Evolutionary conservation across 64 coral and sea anemone species (phyloP), one percentile per base, ranked within the genome.

Genomic region (Montipora cactus): DNA sequence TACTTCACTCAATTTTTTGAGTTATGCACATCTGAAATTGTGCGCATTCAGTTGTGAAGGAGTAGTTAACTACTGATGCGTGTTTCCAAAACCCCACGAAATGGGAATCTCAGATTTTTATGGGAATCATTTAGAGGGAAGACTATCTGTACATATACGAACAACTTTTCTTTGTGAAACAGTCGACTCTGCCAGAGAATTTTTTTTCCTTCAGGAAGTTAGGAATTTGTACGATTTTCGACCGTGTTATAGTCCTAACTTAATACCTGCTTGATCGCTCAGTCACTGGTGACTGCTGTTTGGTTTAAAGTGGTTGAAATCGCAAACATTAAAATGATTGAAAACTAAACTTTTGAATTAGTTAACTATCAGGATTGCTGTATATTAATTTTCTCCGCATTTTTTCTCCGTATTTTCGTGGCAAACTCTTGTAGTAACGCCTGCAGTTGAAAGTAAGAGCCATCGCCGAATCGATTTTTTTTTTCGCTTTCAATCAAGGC

Each of bases 161-260:
- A 19, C 49, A 4, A n/a, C 46, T 49, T 48, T 49, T 78, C 47
- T 49, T 19, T 0, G 76, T 48, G 47, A 71, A 64, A 47, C 7
- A 71, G 70, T 71, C 67, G 82, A 20, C 67, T 10, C n/a, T 50
- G 67, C 16, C 7, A 37, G n/a, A 49, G 44, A 14, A 19, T 13
- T 14, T 18, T 19, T 28, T 12, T 5, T 22, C 9, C 7, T 14
- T 86, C 45, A 71, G 21, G 68, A 86, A 49, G 47, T 44, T 45
- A 86, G 45, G 66, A 86, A 86, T 72, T 70, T 72, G 45, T 19
- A 18, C 44, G 45, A 71, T 86, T 85, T 49, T 85, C 69, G 61
- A 37, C 81, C 47, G 13, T 49, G 22, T 45, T 86, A 71, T 86
- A 4, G 61, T 15, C 11, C 14, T 16, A 64, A 64, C 46, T 86